Base-by-base conservation (phyloP, 2,888 invertebrate genomes). In the Apocheima hispidaria region DNA sequence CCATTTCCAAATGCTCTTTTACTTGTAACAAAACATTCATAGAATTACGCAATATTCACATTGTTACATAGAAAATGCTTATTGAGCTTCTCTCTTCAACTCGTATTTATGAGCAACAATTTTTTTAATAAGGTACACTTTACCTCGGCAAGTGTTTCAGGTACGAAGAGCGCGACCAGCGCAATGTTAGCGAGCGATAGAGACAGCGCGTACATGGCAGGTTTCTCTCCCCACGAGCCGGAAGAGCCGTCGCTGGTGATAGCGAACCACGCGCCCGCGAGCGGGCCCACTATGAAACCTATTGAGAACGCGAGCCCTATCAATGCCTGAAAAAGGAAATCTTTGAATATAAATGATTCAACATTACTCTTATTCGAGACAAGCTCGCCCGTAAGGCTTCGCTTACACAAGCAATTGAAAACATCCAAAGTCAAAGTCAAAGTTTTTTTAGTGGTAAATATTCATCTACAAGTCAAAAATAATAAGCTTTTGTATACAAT, bases 241-340 rank as follows among this genome's bases (percentile, higher is more conserved):
- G 94, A 87, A 66, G 81, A 69, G 1, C 66, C 63, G 75, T 93
- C 94, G 77, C 94, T 94, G 3, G 94, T 94, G 72, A 94, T 94
- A 1, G 98, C 96, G 84, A 98, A 98, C 82, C 95, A 93, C 4
- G 99, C 99, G 21, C 99, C 99, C 68, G 99, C 97, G 85, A 98
- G 93, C 2, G 99, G 99, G 0, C 99, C 99, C 65, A 98, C 92
- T 74, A 99, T 97, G 88, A 99, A 99, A n/a, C 99, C 99, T 63
- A 99, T 89, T 1, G 99, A 99, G 90, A 99, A 99, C 6, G 99
- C 98, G 73, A 99, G 95, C 10, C 99, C 99, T 65, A 99, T 96
- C 53, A 99, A 88, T n/a, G 99, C 99, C 98, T 98, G 91, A 77
- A 93, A 93, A 70, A 52, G 4, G 41, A 41, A 30, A 36, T 40